Evolutionary conservation across 2,888 invertebrate genomes (phyloP).

Genomic region (Drosophila antonietae): DNA sequence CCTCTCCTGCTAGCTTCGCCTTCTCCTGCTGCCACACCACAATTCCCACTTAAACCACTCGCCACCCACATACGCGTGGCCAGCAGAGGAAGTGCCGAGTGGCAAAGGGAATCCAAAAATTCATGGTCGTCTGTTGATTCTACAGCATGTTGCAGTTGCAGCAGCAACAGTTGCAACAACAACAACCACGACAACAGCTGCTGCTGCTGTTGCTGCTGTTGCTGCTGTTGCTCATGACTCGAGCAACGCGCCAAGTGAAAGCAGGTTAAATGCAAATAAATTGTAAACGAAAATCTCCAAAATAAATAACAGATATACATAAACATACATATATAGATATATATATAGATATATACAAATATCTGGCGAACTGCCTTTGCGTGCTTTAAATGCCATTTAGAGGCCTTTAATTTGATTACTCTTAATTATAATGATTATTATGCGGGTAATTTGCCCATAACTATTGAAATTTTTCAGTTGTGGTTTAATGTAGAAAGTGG

Average conservation of each 20-base stretch:
- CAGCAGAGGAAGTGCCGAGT: constrained; percentile 15
- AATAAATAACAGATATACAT: constrained; percentile 3
- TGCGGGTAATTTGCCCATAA: constrained; percentile 52
- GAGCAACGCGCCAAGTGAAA: constrained; percentile 75
- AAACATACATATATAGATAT: neutral
- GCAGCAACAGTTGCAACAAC: constrained; percentile 49
- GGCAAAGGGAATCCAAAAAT: constrained; percentile 19
- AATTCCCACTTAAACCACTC: constrained; percentile 7
- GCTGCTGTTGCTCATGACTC: constrained; percentile 53
- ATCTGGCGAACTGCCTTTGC: constrained; percentile 1
- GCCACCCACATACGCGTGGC: constrained; percentile 45
- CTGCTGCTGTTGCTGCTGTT: constrained; percentile 56
- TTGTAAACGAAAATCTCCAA: constrained; percentile 40
- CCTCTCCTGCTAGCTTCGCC: neutral
- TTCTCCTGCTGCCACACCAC: neutral
- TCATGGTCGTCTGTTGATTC: constrained; percentile 48
- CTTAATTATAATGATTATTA: constrained; percentile 60
- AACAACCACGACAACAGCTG: constrained; percentile 47
- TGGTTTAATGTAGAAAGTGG: constrained; percentile 40
- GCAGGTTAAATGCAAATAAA: constrained; percentile 83
- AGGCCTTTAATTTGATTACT: constrained; percentile 66
- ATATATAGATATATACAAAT: neutral
- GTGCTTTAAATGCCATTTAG: constrained; percentile 35
- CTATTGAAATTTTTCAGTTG: constrained; percentile 12
- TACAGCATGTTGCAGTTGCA: constrained; percentile 48